These are phyloP conservation scores for Drosophila melanica DNA, from an alignment of 1,140 invertebrate genomes.

Conservation along the genomic window DNA sequence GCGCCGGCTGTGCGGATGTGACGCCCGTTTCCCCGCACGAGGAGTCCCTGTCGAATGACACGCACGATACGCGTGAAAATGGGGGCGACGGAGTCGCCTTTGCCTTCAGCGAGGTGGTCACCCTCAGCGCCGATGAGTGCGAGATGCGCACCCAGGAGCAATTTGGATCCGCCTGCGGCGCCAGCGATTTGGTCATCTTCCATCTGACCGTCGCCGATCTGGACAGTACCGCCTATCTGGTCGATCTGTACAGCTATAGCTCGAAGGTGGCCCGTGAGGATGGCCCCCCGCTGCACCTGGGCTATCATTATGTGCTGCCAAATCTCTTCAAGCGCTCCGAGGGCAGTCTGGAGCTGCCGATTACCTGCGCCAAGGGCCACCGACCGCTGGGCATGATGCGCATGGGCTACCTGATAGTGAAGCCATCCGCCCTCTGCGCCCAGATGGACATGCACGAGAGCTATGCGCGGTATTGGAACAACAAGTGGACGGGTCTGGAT, in stretches of 20 bases:
- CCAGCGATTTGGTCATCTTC: constrained; percentile 92
- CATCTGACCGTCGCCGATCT: constrained; percentile 91
- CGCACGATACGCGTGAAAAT: constrained; percentile 85
- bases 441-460: constrained; percentile 92
- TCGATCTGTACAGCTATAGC: constrained; percentile 87
- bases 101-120: constrained; percentile 87
- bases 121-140: constrained; percentile 86
- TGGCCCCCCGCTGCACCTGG: constrained; percentile 91
- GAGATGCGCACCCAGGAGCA: constrained; percentile 90
- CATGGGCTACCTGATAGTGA: constrained; percentile 86
- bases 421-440: constrained; percentile 55
- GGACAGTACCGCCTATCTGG: constrained; percentile 89
- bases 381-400: constrained; percentile 91
- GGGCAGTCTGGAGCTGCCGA: constrained; percentile 91
- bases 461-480: constrained; percentile 93
- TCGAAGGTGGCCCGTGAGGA: constrained; percentile 85
- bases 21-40: constrained; percentile 80
- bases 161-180: constrained; percentile 91
- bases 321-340: constrained; percentile 89
- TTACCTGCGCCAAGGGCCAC: constrained; percentile 92
- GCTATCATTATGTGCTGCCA: constrained; percentile 92
- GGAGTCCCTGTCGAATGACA: constrained; percentile 86
- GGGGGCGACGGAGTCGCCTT: constrained; percentile 84
- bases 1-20: constrained; percentile 57
- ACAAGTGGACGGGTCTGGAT: constrained; percentile 92